Evolutionary conservation across 1,140 invertebrate species (phyloP).

Genomic region (Tetragonula clypearis): DNA sequence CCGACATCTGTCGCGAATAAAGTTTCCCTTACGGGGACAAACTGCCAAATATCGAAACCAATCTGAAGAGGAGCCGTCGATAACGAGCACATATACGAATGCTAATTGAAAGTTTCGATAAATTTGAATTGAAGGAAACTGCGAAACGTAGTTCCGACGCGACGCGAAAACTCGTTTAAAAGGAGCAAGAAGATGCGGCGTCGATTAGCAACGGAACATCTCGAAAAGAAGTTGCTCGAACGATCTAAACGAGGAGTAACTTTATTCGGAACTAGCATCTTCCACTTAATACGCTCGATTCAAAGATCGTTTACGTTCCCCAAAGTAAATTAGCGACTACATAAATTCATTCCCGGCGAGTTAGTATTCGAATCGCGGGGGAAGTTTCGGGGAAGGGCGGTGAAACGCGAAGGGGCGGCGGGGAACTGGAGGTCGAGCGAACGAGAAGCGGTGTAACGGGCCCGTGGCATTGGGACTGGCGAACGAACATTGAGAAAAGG

Average conservation of each 20-base stretch:
- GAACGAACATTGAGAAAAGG: conserved; percentile 19
- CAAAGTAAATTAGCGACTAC: conserved; percentile 58
- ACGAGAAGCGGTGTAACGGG: conserved; percentile 13
- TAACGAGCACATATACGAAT: neutral
- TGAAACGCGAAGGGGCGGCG: neutral
- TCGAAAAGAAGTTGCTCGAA: conserved; percentile 12
- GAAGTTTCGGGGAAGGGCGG: conserved; percentile 37
- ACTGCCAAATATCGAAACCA: neutral
- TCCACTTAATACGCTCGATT: conserved; percentile 41
- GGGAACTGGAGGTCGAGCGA: conserved; percentile 12
- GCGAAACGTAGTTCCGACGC: neutral
- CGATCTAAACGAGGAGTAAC: conserved; percentile 15
- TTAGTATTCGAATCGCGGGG: conserved; percentile 49
- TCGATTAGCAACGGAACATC: neutral
- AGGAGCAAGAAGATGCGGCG: neutral
- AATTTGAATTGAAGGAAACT: neutral
- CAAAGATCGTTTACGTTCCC: conserved; percentile 50
- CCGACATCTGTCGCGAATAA: conserved; percentile 8
- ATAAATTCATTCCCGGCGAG: conserved; percentile 55
- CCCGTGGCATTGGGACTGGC: conserved; percentile 18
- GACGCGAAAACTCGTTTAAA: neutral
- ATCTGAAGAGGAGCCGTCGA: neutral
- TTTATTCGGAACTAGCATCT: conserved; percentile 45
- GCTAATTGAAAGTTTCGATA: neutral
- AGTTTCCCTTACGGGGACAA: neutral